Base-by-base conservation (phyloP, 2,888 invertebrate genomes). In the Rotaria socialis region DNA sequence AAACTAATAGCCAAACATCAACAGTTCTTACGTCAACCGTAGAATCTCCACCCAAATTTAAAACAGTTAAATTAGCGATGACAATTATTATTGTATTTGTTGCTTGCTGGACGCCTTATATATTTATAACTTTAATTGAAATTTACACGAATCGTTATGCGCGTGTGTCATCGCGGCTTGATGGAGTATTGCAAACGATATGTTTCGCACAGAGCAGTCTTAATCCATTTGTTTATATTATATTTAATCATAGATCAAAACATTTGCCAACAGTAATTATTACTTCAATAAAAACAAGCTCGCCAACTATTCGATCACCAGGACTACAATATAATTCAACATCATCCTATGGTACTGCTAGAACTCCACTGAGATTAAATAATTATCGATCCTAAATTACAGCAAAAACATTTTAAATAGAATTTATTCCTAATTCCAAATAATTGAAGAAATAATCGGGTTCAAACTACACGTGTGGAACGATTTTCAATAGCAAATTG, bases 81-180 rank as follows among this genome's bases (percentile, higher is more conserved):
- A 91, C 90, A 22, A 92, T 92, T n/a, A 91, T 92, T 56, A 89
- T 91, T 19, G 91, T 91, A 10, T 92, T 92, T 88, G 89, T 92
- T 27, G 89, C 90, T 1, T 92, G 92, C 88, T 90, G 91, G 89
- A 91, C 90, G n/a, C 92, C 92, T 0, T 92, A 92, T 88, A 91
- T 91, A 87, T 89, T 91, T n/a, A 89, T 92, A 27, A 90, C 90
- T 58, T 88, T 91, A 55, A 88, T 91, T 47, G 88, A 91, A 74
- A 90, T 92, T 35, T 92, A 90, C 89, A 8, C 80, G 5, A 19
- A 80, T 43, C 8, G 47, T 22, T 22, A 24, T 11, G 0, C 47
- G 11, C 43, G 88, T 89, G 86, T 89, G 89, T 87, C 87, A 88
- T 11, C 43, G n/a, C n/a, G 43, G 43, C 47, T 80, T 47, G 43